phyloP scores from a whole-genome alignment of 2,888 invertebrate species.

The Cataglyphis cursor region DNA sequence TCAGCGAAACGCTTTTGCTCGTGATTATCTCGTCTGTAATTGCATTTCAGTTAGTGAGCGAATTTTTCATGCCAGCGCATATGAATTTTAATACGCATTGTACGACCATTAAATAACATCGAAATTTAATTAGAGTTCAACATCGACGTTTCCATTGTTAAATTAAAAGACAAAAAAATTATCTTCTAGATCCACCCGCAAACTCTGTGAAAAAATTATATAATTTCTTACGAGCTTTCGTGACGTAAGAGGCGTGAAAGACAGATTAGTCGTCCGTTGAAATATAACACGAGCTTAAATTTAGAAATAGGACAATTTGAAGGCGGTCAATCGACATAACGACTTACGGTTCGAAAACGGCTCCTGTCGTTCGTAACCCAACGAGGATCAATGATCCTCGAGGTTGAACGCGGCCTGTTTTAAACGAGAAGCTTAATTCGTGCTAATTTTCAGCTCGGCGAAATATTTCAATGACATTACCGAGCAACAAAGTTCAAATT shows the following conservation, averaged over 20 bases:
- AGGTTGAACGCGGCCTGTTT: constrained; percentile 21
- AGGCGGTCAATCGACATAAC: constrained; percentile 29
- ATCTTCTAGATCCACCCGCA: background rate
- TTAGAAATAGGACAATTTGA: constrained; percentile 40
- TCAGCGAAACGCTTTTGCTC: constrained; percentile 31
- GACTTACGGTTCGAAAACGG: constrained; percentile 31
- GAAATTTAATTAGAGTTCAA: constrained; percentile 44
- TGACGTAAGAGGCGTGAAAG: background rate
- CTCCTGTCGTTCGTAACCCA: constrained; percentile 23
- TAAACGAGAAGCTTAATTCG: constrained; percentile 46
- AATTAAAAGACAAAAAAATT: background rate
- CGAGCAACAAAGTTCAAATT: background rate
- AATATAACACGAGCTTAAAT: constrained; percentile 24
- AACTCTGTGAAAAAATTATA: background rate
- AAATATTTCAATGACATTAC: constrained; percentile 46
- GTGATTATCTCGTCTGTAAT: constrained; percentile 39
- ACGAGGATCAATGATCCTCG: constrained; percentile 51
- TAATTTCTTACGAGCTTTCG: constrained; percentile 22
- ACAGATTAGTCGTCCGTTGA: background rate
- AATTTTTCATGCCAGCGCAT: constrained; percentile 30
- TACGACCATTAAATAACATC: constrained; percentile 39
- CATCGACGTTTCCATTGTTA: background rate
- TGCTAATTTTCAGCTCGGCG: constrained; percentile 37
- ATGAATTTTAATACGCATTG: constrained; percentile 25
- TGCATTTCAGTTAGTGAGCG: constrained; percentile 34